Conservation (phyloP, 2,888 invertebrate genomes). For the Drosophila mimetica region DNA sequence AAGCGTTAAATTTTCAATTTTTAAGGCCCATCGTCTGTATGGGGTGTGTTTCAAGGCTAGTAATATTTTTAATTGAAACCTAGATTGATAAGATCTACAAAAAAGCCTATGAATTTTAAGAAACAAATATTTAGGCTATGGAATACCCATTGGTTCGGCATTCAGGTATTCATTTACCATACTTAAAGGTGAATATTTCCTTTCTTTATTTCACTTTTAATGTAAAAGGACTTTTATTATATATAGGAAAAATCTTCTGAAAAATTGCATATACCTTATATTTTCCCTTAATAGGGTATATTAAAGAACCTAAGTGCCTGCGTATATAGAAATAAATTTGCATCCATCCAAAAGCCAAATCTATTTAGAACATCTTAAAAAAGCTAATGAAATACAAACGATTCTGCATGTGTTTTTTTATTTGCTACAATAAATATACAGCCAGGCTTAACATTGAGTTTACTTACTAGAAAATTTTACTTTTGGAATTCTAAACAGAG, state of each 20-base stretch:
- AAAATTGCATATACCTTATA: no score
- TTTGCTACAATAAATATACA: neutral
- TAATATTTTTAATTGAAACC: constrained; percentile 73
- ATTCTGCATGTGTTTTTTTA: neutral
- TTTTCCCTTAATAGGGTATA: constrained; percentile 32
- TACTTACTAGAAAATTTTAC: neutral
- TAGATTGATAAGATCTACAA: constrained; percentile 70
- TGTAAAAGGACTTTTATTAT: no score
- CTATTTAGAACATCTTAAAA: constrained; percentile 66
- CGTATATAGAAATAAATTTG: constrained; percentile 68
- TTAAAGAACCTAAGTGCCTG: constrained; percentile 32
- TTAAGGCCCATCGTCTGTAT: constrained; percentile 48
- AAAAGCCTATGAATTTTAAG: constrained; percentile 20
- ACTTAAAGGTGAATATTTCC: no score
- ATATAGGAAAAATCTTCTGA: no score
- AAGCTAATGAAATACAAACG: neutral
- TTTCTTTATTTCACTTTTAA: no score
- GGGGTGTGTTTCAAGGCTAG: constrained; percentile 70
- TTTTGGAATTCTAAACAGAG: neutral
- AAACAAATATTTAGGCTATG: neutral
- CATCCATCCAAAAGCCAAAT: constrained; percentile 59
- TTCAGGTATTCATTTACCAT: neutral
- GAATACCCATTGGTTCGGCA: neutral
- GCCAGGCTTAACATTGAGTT: neutral
- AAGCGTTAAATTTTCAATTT: constrained; percentile 41